Conservation (phyloP, 2,888 invertebrate species). For the Oscheius sp. region DNA sequence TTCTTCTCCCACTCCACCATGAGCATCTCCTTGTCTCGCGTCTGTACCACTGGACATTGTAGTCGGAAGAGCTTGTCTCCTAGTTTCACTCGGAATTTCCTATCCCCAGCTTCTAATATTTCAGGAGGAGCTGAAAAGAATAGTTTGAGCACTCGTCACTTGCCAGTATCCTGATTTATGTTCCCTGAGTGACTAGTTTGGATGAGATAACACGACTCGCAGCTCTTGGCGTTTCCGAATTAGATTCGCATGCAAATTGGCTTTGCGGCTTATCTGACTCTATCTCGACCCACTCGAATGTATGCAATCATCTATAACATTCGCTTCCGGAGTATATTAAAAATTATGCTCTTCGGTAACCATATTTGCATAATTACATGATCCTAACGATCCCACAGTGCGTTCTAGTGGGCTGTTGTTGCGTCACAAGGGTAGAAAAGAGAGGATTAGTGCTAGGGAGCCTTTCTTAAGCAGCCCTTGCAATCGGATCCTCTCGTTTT, state of each 20-base stretch:
- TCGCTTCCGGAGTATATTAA: constrained; percentile 3
- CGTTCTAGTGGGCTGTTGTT: constrained; percentile 27
- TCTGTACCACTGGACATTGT: constrained; percentile 63
- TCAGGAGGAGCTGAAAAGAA: constrained; percentile 63
- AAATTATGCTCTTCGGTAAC: not conserved
- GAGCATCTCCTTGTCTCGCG: constrained; percentile 56
- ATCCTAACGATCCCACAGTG: constrained; percentile 3
- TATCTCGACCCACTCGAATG: constrained; percentile 37
- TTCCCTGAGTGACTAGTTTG: constrained; percentile 33
- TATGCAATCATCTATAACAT: constrained; percentile 39
- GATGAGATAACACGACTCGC: constrained; percentile 31
- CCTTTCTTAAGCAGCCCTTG: constrained; percentile 9
- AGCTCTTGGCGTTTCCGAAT: constrained; percentile 40
- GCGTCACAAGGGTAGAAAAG: constrained; percentile 31
- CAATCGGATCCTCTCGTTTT: constrained; percentile 17
- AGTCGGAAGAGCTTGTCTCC: constrained; percentile 68
- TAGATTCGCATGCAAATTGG: constrained; percentile 41
- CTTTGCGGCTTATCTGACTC: constrained; percentile 36
- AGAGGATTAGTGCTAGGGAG: constrained; percentile 26
- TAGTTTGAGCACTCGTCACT: not conserved
- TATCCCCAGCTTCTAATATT: constrained; percentile 58
- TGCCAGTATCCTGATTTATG: constrained; percentile 21
- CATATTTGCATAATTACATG: constrained; percentile 28
- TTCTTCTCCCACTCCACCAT: constrained; percentile 71
- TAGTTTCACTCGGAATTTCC: constrained; percentile 63